These are phyloP conservation scores for Teleogryllus occipitalis DNA, from an alignment of 1,140 invertebrate species.

Conservation along the genomic window DNA sequence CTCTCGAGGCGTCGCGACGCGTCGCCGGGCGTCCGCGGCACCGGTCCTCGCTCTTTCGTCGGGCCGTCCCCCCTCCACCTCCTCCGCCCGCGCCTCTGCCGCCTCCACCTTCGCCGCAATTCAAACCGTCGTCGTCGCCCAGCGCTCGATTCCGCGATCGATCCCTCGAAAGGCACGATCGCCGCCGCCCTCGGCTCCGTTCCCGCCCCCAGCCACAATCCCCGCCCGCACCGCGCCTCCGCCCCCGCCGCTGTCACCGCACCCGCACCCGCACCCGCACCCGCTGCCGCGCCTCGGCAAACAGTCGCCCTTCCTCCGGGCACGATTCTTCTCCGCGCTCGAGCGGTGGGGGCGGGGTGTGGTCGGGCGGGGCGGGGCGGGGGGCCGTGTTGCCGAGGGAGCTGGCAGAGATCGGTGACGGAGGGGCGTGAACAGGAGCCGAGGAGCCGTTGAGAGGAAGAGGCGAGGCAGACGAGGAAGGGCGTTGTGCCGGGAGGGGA, in stretches of 20 bases:
- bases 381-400: not conserved
- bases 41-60: not conserved
- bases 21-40: no score
- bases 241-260: no score
- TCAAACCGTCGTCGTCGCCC: not conserved
- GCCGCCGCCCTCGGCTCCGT: no score
- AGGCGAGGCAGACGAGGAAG: not conserved
- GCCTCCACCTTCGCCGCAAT: not conserved
- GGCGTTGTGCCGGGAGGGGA: not conserved
- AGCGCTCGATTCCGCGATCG: not conserved
- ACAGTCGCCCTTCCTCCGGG: no score
- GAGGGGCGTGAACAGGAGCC: not conserved
- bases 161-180: not conserved
- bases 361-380: no score
- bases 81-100: no score
- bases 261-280: no score
- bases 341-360: no score
- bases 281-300: no score
- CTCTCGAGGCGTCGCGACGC: not conserved
- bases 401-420: not conserved
- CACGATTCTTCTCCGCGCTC: no score
- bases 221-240: no score
- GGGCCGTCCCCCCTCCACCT: not conserved
- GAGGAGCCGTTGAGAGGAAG: not conserved
- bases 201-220: no score